Percentiles rank a stretch among this genome's conserved stretches.
These are phyloP conservation scores for Eumeta japonica DNA, from an alignment of 1,140 invertebrate species.

Conservation along the genomic window DNA sequence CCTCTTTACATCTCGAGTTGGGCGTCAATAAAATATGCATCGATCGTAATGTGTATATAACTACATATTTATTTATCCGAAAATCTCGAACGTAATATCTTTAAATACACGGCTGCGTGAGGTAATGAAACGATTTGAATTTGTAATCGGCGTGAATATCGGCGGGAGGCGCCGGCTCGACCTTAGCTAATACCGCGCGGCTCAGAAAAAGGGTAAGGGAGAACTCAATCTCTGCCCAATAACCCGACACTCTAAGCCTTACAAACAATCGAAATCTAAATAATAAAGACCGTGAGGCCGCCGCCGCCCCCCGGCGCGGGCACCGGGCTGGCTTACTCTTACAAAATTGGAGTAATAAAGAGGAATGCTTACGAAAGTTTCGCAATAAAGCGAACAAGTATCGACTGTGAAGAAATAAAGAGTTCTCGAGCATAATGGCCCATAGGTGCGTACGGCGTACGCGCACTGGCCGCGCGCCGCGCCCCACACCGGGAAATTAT, in stretches of 20 bases:
- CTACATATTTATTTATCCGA: too few species aligned
- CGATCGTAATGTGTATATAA: too few species aligned
- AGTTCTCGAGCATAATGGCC: conserved; percentile 42
- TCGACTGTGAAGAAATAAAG: conserved; percentile 56
- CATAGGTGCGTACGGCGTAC: conserved; percentile 23
- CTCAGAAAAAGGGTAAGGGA: too few species aligned
- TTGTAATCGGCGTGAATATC: background rate
- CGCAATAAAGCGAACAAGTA: conserved; percentile 55
- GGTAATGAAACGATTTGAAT: background rate
- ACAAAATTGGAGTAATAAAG: conserved; percentile 58
- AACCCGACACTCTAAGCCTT: background rate
- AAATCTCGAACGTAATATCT: background rate
- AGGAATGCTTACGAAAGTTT: conserved; percentile 55
- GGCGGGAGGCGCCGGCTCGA: too few species aligned
- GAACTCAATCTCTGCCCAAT: too few species aligned
- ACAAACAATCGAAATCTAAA: conserved; percentile 49
- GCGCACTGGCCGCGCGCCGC: background rate
- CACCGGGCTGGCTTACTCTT: conserved; percentile 46
- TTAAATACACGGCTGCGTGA: background rate
- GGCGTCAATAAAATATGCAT: too few species aligned
- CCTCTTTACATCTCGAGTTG: too few species aligned
- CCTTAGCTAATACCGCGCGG: too few species aligned
- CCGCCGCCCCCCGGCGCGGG: conserved; percentile 33
- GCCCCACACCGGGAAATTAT: too few species aligned
- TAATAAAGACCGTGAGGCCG: conserved; percentile 43